Base-by-base conservation (phyloP, 2,113 vertebrate species). In the Nesoenas mayeri region DNA sequence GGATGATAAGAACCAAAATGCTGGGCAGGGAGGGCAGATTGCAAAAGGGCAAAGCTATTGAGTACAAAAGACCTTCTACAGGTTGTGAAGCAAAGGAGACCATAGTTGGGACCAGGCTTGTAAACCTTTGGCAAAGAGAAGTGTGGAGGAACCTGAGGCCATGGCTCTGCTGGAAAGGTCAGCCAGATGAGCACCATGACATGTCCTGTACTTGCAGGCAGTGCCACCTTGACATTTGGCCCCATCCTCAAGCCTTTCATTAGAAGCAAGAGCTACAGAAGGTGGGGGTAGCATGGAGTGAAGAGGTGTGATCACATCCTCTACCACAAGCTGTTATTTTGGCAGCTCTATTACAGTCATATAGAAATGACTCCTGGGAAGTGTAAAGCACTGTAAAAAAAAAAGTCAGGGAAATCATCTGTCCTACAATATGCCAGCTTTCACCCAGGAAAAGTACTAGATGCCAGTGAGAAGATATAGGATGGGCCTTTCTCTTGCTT, bases 261-360 rank as follows among this genome's bases (percentile, higher is more conserved):
- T 58, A 79, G 40, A 11, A 65, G 70, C 85, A 93, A 75, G 71
- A 85, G 74, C 64, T 85, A 47, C 56, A 66, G 83, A 57, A 86
- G 83, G 75, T 29, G 34, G 54, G 38, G 64, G 51, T 56, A 86
- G 82, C 79, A 2, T 2, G 2, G 53, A 77, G 34, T 32, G 0
- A 12, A 56, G 88, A 96, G 72, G 89, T 95, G 91, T 0, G 1
- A 92, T 69, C 20, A 4, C 88, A 75, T 79, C 80, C 78, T 67
- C 77, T 50, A 75, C 60, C 7, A 5, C 93, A 96, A 92, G 92
- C 95, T 96, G 96, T 92, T 96, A 92, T 94, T 96, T 95, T 95
- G 95, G 96, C 96, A 96, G 95, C 95, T 97, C 90, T 96, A 96
- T 96, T 96, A 96, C 61, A 93, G 77, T 69, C 79, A 32, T 70